Base-by-base conservation (phyloP, 2,113 vertebrate genomes). In the Mesoclemmys tuberculata region DNA sequence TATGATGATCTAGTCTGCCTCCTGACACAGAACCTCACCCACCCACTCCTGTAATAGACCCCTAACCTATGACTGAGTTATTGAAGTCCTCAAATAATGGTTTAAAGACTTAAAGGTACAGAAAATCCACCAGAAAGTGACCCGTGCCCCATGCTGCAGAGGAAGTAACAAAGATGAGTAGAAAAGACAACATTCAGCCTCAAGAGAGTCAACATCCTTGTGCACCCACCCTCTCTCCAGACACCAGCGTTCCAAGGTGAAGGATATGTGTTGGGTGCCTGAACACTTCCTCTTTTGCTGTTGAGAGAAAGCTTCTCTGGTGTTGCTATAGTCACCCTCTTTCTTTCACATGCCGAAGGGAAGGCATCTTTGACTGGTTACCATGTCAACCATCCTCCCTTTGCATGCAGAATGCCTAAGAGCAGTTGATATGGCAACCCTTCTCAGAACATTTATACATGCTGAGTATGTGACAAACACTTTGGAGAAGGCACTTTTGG, bases 401-500 rank as follows among this genome's bases (percentile, higher is more conserved):
- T 90, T 93, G 82, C 84, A 55, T 93, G 89, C 61, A 68, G 86
- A 94, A 92, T 85, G 48, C 93, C 18, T 21, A 94, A 64, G 0
- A 0, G 68, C 93, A 74, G 97, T 98, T 97, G 97, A 88, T 97
- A 97, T 97, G 94, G 95, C 89, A 98, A 98, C 97, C 82, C 74
- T 96, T 58, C 74, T 92, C 13, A 0, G 49, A 93, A 61, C 49
- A 84, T 74, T 80, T 82, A 52, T 38, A 75, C 54, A 90, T 74
- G 90, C 64, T 91, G 0, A 0, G 49, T 68, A 55, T 29, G 74
- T 71, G 38, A 4, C 61, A 64, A 58, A 54, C 13, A 56, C 29
- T 90, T 89, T 64, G 61, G 84, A 87, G 88, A 85, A 82, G 26
- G 75, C 68, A 10, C 75, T 31, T 87, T 55, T 78, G 75, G 5